Base-by-base conservation (phyloP, 92 coral and sea anemone species). In the Heteractis magnifica region DNA sequence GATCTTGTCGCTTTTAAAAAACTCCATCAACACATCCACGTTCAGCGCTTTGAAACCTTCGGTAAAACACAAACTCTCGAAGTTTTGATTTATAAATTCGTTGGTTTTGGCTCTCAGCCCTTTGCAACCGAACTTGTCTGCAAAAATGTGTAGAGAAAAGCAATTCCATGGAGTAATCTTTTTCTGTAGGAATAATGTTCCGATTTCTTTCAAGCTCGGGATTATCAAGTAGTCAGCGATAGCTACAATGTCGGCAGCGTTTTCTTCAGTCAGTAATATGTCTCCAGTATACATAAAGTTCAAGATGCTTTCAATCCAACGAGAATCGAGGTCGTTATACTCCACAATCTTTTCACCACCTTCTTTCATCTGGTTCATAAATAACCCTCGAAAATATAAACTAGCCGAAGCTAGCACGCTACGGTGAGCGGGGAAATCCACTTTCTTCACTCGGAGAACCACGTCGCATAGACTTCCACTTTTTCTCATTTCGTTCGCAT, bases 211-310 rank as follows among this genome's bases (percentile, higher is more conserved):
- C 56, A 94, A 86, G 52, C 78, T 84, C 11, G 89, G 85, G n/a
- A 94, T 82, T 51, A 92, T 78, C 77, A 92, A 56, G 79, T 85
- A 90, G 84, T 88, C 92, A 2, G 94, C 88, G 1, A 92, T 87
- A 13, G 87, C 72, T 23, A 94, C 73, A 50, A 94, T 72, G 16
- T 88, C 95, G 51, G 77, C 82, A 5, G 87, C 95, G 52, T 86
- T 94, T 60, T 87, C 92, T 44, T 83, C 80, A 19, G 82, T 92
- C 11, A 94, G 48, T 6, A 77, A 72, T 13, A 87, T 82, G 23
- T 78, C 78, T 8, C 98, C 98, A 8, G 94, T 94, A 84, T 94
- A 94, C 8, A 94, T 65, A 58, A 83, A 94, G 9, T 84, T 83
- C 19, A 94, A 78, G 0, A 94, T 62, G 15, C 79, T 86, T 21